Base-by-base conservation (phyloP, 2,888 invertebrate species). In the Caenorhabditis sp. region DNA sequence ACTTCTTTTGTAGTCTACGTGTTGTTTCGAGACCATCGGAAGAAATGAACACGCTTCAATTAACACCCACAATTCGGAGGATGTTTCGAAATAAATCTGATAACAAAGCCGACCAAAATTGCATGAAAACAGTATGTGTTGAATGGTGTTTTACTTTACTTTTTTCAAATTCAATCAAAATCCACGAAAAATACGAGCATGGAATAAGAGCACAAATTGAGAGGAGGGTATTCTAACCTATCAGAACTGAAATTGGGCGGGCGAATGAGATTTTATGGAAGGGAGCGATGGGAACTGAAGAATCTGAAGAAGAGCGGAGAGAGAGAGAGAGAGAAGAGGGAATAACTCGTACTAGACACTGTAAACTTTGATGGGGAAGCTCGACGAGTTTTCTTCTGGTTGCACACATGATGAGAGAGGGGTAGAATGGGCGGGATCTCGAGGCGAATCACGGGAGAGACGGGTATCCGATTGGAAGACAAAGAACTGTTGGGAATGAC, bases 281-380 rank as follows among this genome's bases (percentile, higher is more conserved):
- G 27, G 20, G 41, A 26, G 66, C 39, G 53, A 45, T n/a, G 30
- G 50, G 26, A 61, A 66, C 56, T 66, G 50, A 32, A 50, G 66
- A 58, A 55, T 39, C 55, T 15, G 62, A 52, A 50, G 13, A 55
- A 27, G 45, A 45, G 58, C 24, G 15, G 41, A 53, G 27, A 22
- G 43, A 50, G 35, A 15, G 17, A 17, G 43, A n/a, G 27, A 22
- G 30, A 30, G 20, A 22, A 26, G 26, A 9, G 35, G 26, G 27
- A 20, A 48, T n/a, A 50, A 66, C 66, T 66, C 66, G 66, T 66
- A 66, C 56, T 56, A 50, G 50, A 66, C 66, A 66, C 66, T 66
- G 66, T 66, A 32, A 50, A 53, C 43, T 27, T 8, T 26, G 37
- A 41, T 20, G 0, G 13, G 27, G 15, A 41, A 48, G 55, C 46